Conservation (phyloP, 2,113 vertebrate species). For the Chiloscyllium plagiosum region DNA sequence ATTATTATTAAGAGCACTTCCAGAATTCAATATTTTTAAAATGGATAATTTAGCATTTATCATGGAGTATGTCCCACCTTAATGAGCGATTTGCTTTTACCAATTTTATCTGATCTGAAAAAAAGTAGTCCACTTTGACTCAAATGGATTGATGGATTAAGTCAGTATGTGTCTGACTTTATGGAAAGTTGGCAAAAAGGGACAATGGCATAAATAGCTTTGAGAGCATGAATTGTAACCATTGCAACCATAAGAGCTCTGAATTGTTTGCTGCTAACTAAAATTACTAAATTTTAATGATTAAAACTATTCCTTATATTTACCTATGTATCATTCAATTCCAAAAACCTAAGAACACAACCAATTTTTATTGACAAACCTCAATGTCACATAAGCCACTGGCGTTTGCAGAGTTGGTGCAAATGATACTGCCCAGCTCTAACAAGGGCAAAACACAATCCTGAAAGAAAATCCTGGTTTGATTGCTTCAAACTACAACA, state of each 20-base stretch:
- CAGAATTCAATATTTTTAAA: background rate
- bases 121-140: background rate
- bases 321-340: background rate
- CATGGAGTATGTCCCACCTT: background rate
- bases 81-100: background rate
- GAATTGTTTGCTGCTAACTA: background rate
- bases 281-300: background rate
- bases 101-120: slow-evolving; percentile 3
- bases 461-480: background rate
- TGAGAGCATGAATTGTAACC: background rate
- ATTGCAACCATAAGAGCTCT: background rate
- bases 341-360: background rate
- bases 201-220: background rate
- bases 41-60: background rate
- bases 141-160: background rate
- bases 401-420: background rate
- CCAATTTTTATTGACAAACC: background rate
- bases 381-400: background rate
- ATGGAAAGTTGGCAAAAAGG: background rate
- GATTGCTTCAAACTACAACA: background rate
- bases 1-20: background rate
- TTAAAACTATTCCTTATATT: background rate
- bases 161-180: background rate
- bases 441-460: background rate
- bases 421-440: background rate